Conservation (phyloP, 2,113 vertebrate species). For the Dasyurus viverrinus region DNA sequence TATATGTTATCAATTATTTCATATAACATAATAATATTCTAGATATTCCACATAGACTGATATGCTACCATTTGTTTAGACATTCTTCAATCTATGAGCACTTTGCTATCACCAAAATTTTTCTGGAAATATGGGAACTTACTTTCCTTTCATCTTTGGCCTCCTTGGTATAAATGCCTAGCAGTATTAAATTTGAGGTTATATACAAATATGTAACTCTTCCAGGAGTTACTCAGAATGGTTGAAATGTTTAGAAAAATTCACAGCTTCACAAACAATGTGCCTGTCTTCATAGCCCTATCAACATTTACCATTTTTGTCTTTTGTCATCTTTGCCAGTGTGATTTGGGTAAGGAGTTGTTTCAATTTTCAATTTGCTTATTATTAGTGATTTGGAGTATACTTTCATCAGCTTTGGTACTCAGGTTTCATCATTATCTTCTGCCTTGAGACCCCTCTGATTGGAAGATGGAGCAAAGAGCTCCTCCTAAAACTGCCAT, state of each 20-base stretch:
- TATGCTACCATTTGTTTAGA: not conserved
- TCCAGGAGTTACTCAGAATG: not conserved
- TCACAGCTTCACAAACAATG: not conserved
- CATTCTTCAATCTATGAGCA: not conserved
- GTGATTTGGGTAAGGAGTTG: not conserved
- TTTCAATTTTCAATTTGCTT: not conserved
- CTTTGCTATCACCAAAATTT: not conserved
- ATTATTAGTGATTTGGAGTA: not conserved
- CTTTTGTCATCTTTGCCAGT: not conserved
- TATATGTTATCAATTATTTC: not conserved
- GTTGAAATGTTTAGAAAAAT: not conserved
- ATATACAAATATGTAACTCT: not conserved
- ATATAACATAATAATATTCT: not conserved
- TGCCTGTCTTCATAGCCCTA: not conserved
- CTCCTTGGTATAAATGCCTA: not conserved
- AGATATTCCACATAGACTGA: not conserved
- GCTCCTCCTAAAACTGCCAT: not conserved
- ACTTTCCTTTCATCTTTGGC: not conserved
- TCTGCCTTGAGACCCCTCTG: not conserved
- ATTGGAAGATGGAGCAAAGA: not conserved
- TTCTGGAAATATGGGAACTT: not conserved
- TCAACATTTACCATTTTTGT: not conserved
- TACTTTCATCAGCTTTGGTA: not conserved
- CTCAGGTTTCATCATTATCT: not conserved
- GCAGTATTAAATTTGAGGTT: not conserved